Percentiles rank a stretch among this genome's conserved stretches.
Evolutionary conservation across 2,888 invertebrate genomes (phyloP).

Genomic region (Opisthograptis luteolata): DNA sequence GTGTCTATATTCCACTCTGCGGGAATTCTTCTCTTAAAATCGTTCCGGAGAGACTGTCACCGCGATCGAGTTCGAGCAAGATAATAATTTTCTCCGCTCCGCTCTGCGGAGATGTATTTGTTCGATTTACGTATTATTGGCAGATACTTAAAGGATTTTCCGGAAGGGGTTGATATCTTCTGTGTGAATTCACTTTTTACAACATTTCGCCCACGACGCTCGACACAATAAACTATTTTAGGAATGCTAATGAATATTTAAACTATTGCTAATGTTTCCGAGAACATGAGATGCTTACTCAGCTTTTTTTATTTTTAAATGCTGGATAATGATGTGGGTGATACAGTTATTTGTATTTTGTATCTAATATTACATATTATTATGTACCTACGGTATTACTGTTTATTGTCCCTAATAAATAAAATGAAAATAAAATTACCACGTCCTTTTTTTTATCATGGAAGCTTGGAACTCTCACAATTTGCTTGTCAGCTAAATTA

Average conservation of each 20-base stretch:
- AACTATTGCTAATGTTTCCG: background rate
- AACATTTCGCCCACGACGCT: background rate
- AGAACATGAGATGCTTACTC: background rate
- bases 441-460: constrained; percentile 6
- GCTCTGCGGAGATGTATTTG: constrained; percentile 61
- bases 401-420: no score
- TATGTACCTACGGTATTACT: no score
- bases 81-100: constrained; percentile 76
- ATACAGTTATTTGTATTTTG: no score
- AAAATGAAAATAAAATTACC: no score
- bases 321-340: no score
- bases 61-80: constrained; percentile 66
- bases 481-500: constrained; percentile 1
- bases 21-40: constrained; percentile 76
- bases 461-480: constrained; percentile 5
- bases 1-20: constrained; percentile 78
- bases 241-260: background rate
- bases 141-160: constrained; percentile 61
- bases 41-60: constrained; percentile 64
- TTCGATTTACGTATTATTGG: constrained; percentile 68
- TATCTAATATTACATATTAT: no score
- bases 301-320: constrained; percentile 1
- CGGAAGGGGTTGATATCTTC: constrained; percentile 51
- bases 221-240: no score
- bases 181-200: constrained; percentile 36